Percentiles rank a stretch among this genome's conserved stretches.
These are phyloP conservation scores for Odobenus rosmarus DNA, from an alignment of 2,113 vertebrate species.

Conservation along the genomic window DNA sequence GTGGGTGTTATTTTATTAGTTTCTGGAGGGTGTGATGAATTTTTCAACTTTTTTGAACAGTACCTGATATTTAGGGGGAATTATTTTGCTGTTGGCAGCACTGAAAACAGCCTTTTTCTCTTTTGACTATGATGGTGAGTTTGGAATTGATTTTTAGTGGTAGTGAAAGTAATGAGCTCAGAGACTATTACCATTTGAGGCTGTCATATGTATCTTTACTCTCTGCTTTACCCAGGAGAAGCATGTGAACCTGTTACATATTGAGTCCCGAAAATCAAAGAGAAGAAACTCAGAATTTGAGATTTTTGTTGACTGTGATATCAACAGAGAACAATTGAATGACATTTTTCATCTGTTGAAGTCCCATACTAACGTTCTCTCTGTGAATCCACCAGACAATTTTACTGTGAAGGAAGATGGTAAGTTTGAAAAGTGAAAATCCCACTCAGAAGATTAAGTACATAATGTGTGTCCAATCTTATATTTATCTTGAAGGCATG, in stretches of 20 bases:
- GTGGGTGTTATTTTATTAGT: background rate
- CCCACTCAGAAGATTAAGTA: background rate
- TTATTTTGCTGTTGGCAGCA: background rate
- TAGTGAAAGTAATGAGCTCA: background rate
- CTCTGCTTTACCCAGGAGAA: constrained; percentile 90
- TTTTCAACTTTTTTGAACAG: constrained; percentile 27
- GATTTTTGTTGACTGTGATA: constrained; percentile 97
- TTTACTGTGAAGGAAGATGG: constrained; percentile 88
- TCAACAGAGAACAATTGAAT: constrained; percentile 94
- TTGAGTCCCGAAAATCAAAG: constrained; percentile 97
- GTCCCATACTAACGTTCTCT: constrained; percentile 91
- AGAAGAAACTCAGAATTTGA: constrained; percentile 97
- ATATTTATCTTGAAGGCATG: constrained; percentile 18
- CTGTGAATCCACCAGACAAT: constrained; percentile 90
- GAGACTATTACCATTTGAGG: background rate
- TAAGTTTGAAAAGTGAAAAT: constrained; percentile 77
- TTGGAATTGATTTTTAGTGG: background rate
- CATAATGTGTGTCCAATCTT: background rate
- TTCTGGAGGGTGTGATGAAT: background rate
- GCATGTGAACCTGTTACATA: constrained; percentile 96
- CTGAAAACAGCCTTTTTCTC: background rate
- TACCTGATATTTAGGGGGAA: constrained; percentile 6
- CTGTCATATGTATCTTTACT: background rate
- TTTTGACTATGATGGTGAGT: background rate
- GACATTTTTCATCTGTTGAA: constrained; percentile 95